phyloP scores from a whole-genome alignment of 2,888 invertebrate genomes.

The Drosophila nigricruria region DNA sequence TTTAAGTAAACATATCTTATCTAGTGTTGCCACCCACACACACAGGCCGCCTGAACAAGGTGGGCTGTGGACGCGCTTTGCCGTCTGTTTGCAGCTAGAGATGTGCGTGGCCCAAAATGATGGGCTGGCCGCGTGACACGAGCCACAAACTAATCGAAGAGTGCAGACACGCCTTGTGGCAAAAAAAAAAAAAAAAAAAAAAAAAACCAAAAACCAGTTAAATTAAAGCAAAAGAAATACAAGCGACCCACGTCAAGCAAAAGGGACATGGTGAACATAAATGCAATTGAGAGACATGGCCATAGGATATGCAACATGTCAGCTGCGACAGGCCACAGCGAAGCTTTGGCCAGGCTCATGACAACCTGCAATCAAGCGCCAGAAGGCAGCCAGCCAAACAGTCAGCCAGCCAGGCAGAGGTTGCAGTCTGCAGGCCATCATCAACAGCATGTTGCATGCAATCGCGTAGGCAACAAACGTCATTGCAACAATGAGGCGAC shows the following conservation, averaged over 20 bases:
- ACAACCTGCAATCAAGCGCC: constrained; percentile 80
- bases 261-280: constrained; percentile 63
- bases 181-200: not conserved
- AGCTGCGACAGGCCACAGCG: constrained; percentile 35
- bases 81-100: constrained; percentile 31
- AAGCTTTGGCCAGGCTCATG: constrained; percentile 53
- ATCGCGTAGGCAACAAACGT: constrained; percentile 47
- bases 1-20: constrained; percentile 59
- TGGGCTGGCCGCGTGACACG: constrained; percentile 20
- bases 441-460: constrained; percentile 43
- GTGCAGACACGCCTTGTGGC: constrained; percentile 24
- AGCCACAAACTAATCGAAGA: constrained; percentile 6
- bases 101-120: constrained; percentile 8
- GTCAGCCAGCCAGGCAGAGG: constrained; percentile 18
- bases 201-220: constrained; percentile 50
- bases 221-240: constrained; percentile 43
- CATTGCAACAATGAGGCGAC: constrained; percentile 61
- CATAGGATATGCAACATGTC: constrained; percentile 57
- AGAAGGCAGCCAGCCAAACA: constrained; percentile 29
- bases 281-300: constrained; percentile 54
- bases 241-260: constrained; percentile 72
- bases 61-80: constrained; percentile 13
- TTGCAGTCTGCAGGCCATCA: constrained; percentile 40
- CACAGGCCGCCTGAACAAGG: constrained; percentile 20
- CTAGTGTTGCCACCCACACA: constrained; percentile 60